These are phyloP conservation scores for Eulemur rufifrons DNA, from an alignment of 2,113 vertebrate species.

Conservation along the genomic window DNA sequence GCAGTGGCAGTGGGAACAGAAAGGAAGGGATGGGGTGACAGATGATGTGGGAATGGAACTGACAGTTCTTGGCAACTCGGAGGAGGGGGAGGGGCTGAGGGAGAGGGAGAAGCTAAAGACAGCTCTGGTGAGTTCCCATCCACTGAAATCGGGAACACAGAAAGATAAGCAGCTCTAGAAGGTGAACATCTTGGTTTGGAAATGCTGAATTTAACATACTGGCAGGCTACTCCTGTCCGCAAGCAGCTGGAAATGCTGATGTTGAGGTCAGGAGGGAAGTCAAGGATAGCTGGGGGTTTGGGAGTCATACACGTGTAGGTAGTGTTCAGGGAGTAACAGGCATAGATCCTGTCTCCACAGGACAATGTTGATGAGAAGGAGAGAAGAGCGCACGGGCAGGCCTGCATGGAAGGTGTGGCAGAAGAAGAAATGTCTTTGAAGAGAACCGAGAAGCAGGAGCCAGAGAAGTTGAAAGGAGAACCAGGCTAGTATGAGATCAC, in stretches of 20 bases:
- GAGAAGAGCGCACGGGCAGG: background rate
- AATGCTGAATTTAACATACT: background rate
- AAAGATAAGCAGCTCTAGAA: background rate
- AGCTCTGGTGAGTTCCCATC: background rate
- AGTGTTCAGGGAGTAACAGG: accelerated
- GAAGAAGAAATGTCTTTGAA: background rate
- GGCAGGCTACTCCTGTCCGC: background rate
- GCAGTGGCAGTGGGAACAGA: background rate
- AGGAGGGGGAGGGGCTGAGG: background rate
- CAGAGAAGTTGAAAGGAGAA: background rate
- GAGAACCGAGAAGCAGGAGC: background rate
- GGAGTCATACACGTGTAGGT: background rate
- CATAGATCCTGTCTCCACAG: background rate
- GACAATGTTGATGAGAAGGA: background rate
- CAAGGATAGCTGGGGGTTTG: background rate
- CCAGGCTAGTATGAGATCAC: background rate
- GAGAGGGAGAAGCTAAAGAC: background rate
- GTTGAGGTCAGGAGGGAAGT: background rate
- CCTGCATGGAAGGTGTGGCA: background rate
- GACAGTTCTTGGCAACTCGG: background rate
- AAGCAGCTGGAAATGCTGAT: background rate
- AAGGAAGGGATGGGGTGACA: background rate
- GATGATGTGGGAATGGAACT: background rate
- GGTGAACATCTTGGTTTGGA: background rate
- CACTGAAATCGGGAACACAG: background rate